Evolutionary conservation across 1,140 invertebrate genomes (phyloP).

Genomic region (Mycetomoellerius zeteki): DNA sequence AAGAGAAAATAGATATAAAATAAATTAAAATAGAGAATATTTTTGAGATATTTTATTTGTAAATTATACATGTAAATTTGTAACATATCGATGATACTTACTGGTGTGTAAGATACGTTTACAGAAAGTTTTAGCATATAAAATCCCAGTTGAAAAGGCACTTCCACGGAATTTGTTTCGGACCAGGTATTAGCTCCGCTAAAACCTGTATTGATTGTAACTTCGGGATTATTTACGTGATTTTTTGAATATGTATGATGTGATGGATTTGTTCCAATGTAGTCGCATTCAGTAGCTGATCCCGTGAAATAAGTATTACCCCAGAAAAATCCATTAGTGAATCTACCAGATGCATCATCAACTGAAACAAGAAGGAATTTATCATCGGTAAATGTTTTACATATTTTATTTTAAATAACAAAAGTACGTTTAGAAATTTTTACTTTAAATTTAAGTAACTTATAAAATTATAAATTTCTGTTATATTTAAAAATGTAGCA

Average conservation of each 20-base stretch:
- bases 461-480: neutral
- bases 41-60: neutral
- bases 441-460: neutral
- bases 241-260: neutral
- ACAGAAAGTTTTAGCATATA: constrained; percentile 88
- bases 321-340: constrained; percentile 93
- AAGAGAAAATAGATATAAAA: neutral
- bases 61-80: neutral
- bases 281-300: constrained; percentile 91
- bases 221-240: constrained; percentile 68
- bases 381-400: neutral
- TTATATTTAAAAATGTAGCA: neutral
- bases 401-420: neutral
- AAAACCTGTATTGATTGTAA: constrained; percentile 72
- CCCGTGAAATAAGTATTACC: constrained; percentile 94
- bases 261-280: constrained; percentile 87
- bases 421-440: neutral
- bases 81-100: constrained; percentile 76
- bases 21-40: constrained; percentile 4
- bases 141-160: constrained; percentile 88
- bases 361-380: constrained; percentile 87
- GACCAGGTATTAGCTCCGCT: constrained; percentile 66
- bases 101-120: constrained; percentile 85
- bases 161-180: constrained; percentile 63
- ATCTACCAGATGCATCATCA: constrained; percentile 93